These are phyloP conservation scores for Dicerorhinus sumatrensis DNA, from an alignment of 2,113 vertebrate genomes.

Conservation along the genomic window DNA sequence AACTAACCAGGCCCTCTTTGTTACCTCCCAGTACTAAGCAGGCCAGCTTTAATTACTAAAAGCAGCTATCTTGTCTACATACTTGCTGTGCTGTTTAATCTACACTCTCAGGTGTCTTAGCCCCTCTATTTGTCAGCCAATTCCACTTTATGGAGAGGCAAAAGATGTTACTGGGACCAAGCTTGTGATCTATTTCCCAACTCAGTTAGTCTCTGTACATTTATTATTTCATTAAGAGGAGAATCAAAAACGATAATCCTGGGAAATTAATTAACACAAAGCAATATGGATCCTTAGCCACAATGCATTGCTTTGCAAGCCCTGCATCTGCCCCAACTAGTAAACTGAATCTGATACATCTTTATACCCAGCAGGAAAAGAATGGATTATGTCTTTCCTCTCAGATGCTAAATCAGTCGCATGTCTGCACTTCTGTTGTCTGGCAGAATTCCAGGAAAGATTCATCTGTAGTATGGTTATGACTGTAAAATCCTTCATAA, in stretches of 20 bases:
- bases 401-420: not conserved
- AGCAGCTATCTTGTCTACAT: constrained; percentile 55
- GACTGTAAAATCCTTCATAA: not conserved
- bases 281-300: not conserved
- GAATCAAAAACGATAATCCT: constrained; percentile 43
- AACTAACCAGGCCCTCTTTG: constrained; percentile 47
- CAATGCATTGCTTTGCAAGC: constrained; percentile 31
- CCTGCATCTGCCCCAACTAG: not conserved
- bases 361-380: constrained; percentile 49
- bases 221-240: constrained; percentile 53
- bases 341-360: constrained; percentile 51
- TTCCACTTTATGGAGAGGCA: constrained; percentile 37
- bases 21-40: constrained; percentile 49
- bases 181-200: not conserved
- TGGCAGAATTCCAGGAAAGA: not conserved
- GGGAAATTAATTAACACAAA: constrained; percentile 71
- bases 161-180: not conserved
- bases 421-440: not conserved
- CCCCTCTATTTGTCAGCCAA: not conserved
- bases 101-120: not conserved
- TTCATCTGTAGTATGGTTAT: not conserved
- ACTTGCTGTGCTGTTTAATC: constrained; percentile 63
- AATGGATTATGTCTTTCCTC: not conserved
- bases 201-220: not conserved
- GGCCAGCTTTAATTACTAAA: constrained; percentile 73